These are phyloP conservation scores for Blera fallax DNA, from an alignment of 2,888 invertebrate genomes.

Conservation along the genomic window DNA sequence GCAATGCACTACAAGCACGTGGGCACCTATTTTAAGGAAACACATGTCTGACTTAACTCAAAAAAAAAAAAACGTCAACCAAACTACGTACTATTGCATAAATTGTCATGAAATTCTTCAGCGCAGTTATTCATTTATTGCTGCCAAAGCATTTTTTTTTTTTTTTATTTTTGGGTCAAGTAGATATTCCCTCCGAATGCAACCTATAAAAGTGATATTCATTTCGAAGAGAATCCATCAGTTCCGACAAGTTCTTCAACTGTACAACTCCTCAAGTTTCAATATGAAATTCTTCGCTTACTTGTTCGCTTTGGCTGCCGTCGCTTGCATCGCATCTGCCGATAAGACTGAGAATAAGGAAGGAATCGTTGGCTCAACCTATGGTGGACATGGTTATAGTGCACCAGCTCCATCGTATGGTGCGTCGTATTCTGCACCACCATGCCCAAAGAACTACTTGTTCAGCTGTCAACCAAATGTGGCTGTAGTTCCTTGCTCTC, in stretches of 20 bases:
- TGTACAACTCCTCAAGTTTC: slow-evolving; percentile 30
- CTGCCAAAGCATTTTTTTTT: neutral
- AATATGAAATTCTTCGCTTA: slow-evolving; percentile 78
- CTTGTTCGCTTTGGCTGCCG: slow-evolving; percentile 74
- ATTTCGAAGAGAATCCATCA: too few species aligned
- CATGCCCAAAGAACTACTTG: slow-evolving; percentile 78
- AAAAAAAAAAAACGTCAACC: too few species aligned
- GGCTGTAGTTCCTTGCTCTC: slow-evolving; percentile 76
- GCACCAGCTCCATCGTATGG: slow-evolving; percentile 73
- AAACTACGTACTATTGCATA: too few species aligned
- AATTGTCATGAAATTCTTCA: too few species aligned
- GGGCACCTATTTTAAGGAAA: too few species aligned
- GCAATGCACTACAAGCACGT: too few species aligned
- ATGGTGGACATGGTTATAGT: too few species aligned
- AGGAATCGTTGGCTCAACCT: slow-evolving; percentile 42
- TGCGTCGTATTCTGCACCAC: slow-evolving; percentile 54
- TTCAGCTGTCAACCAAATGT: slow-evolving; percentile 78
- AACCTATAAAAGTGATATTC: too few species aligned
- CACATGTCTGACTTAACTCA: too few species aligned
- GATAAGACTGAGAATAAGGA: slow-evolving; percentile 59
- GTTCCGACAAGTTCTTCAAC: slow-evolving; percentile 42
- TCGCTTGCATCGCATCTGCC: slow-evolving; percentile 75
- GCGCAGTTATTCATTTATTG: slow-evolving; percentile 4
- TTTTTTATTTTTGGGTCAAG: slow-evolving; percentile 3
- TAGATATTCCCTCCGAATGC: neutral